Percentiles rank a stretch among this genome's conserved stretches.
These are phyloP conservation scores for Gymnoscopelus braueri DNA, from an alignment of 2,797 vertebrate species.

Conservation along the genomic window DNA sequence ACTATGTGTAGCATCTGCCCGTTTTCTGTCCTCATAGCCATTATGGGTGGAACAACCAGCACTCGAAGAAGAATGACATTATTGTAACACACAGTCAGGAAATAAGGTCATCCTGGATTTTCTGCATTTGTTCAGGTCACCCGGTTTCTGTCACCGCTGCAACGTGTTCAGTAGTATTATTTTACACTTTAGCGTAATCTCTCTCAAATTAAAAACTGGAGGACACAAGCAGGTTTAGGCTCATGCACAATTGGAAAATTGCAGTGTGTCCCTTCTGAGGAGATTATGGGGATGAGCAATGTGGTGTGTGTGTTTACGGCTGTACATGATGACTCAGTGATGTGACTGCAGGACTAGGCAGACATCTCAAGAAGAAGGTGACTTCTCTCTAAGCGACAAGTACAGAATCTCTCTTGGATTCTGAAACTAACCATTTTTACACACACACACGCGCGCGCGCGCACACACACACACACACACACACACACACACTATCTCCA, in stretches of 20 bases:
- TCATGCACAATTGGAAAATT: background rate
- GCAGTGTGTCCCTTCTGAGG: background rate
- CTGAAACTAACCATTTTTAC: too few species aligned
- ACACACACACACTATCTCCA: too few species aligned
- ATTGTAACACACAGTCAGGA: conserved; percentile 48
- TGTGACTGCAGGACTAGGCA: conserved; percentile 41
- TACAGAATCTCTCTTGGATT: too few species aligned
- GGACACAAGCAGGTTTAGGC: background rate
- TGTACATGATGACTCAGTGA: conserved; percentile 58
- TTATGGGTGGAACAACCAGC: too few species aligned
- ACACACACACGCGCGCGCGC: too few species aligned
- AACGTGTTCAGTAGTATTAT: conserved; percentile 33
- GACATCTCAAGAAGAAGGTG: conserved; percentile 22
- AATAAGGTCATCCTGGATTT: conserved; percentile 54
- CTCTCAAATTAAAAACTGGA: background rate
- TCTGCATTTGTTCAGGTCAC: conserved; percentile 53
- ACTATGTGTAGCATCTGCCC: too few species aligned
- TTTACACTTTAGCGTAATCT: background rate
- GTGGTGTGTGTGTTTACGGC: conserved; percentile 14
- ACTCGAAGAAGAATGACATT: background rate
- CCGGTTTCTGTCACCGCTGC: conserved; percentile 53
- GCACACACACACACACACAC: too few species aligned
- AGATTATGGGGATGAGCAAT: background rate
- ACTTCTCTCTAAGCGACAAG: background rate
- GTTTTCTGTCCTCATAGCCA: too few species aligned